Conservation (phyloP, 2,888 invertebrate species). For the Carterocephalus palaemon region DNA sequence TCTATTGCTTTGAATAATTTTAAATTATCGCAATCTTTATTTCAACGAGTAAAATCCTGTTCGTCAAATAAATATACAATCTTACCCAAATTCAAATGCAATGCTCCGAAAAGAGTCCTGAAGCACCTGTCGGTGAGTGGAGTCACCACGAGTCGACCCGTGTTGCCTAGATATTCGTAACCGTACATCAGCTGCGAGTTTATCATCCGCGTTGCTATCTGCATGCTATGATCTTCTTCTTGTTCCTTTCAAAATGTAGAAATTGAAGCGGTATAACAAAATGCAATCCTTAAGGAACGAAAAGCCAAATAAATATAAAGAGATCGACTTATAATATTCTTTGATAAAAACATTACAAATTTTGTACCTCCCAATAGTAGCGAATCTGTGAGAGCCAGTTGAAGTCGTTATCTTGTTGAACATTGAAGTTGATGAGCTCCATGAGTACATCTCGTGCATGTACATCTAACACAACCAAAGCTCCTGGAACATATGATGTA, state of each 20-base stretch:
- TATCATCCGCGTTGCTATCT: constrained; percentile 89
- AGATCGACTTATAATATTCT: background rate
- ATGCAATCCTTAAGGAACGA: no score
- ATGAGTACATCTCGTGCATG: constrained; percentile 93
- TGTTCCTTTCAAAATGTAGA: constrained; percentile 73
- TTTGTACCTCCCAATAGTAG: constrained; percentile 88
- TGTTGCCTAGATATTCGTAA: constrained; percentile 96
- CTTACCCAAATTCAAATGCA: constrained; percentile 89
- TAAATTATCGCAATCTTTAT: no score
- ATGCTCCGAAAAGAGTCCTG: constrained; percentile 93
- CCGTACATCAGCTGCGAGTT: constrained; percentile 93
- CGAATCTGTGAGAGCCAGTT: constrained; percentile 90
- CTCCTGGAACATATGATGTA: constrained; percentile 74
- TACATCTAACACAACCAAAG: constrained; percentile 94
- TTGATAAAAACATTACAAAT: background rate
- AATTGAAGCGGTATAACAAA: background rate
- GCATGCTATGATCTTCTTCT: constrained; percentile 63
- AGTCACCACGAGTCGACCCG: constrained; percentile 92
- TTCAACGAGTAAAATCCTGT: no score
- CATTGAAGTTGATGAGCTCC: constrained; percentile 81
- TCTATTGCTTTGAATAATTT: no score
- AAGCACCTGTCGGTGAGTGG: constrained; percentile 96
- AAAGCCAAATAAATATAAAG: no score
- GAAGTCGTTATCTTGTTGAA: constrained; percentile 88
- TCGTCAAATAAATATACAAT: no score